Percentiles rank a stretch among this genome's conserved stretches.
These are phyloP conservation scores for Andrena fulva DNA, from an alignment of 2,888 invertebrate species.

Conservation along the genomic window DNA sequence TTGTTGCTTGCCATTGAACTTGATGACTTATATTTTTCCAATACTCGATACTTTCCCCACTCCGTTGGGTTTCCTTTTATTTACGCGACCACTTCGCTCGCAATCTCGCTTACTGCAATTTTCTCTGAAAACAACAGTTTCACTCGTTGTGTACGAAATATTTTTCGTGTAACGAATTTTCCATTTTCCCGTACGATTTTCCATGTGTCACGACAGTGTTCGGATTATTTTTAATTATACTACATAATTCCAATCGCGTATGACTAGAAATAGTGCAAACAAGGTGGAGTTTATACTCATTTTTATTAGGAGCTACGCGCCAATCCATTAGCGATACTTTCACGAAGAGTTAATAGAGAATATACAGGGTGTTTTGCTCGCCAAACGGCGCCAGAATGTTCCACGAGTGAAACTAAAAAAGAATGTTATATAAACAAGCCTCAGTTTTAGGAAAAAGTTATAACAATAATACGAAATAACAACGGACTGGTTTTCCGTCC, in stretches of 20 bases:
- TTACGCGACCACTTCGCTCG: not conserved
- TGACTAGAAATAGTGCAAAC: no score
- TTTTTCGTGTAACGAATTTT: not conserved
- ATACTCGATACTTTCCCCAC: not conserved
- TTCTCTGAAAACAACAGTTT: not conserved
- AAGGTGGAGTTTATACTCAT: no score
- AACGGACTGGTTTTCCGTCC: no score
- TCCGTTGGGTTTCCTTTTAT: not conserved
- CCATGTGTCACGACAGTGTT: not conserved
- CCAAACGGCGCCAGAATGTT: no score
- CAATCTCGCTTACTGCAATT: not conserved
- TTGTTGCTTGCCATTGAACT: not conserved
- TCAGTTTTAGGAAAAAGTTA: no score
- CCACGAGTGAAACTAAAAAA: no score
- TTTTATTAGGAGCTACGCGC: no score
- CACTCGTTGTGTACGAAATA: not conserved
- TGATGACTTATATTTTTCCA: conserved; percentile 13
- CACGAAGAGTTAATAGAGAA: no score
- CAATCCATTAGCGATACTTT: no score
- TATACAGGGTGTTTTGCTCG: no score
- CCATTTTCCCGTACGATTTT: not conserved
- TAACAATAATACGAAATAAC: no score
- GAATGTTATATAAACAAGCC: no score
- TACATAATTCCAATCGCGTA: not conserved
- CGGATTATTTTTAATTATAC: not conserved